Evolutionary conservation across 2,888 invertebrate species (phyloP), one percentile per base, ranked within the genome.

Genomic region (Nemapogon koenigi): DNA sequence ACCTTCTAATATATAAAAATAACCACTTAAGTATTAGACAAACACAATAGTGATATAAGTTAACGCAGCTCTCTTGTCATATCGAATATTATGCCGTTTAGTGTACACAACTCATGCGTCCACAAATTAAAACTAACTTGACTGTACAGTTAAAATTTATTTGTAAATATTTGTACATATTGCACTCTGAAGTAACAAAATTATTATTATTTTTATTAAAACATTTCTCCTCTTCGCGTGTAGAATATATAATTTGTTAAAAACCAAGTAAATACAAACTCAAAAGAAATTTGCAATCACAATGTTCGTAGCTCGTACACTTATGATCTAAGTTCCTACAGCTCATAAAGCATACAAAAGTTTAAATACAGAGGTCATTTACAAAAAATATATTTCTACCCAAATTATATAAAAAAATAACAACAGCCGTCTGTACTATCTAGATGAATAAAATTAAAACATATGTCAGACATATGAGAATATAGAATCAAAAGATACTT

Each of bases 151-250:
- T 66, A 64, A 72, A 71, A 71, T 70, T 82, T 59, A 63, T 65
- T 73, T 76, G 76, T 76, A 78, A 83, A 83, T 83, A 84, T 85
- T 85, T 85, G 84, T 85, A 85, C 84, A 85, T 85, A 85, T 85
- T 85, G 85, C 85, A 85, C 85, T 83, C 83, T 82, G 76, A 78
- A 76, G 68, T 75, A 75, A 78, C 73, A 71, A 76, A 40, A 42
- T 37, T 62, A 68, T 66, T n/a, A n/a, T n/a, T 64, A 64, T 69
- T 71, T 30, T 14, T 16, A 65, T 66, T 62, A 52, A 66, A 63
- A 67, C 57, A 65, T 66, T 57, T 66, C 65, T 69, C 65, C 60
- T 70, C 70, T 62, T n/a, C n/a, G 65, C 60, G 50, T 62, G 65
- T 57, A 57, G 68, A 66, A 69, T 65, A n/a, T n/a, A n/a, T n/a